Conservation (phyloP, 2,888 invertebrate genomes). For the Philopedon plagiatum region DNA sequence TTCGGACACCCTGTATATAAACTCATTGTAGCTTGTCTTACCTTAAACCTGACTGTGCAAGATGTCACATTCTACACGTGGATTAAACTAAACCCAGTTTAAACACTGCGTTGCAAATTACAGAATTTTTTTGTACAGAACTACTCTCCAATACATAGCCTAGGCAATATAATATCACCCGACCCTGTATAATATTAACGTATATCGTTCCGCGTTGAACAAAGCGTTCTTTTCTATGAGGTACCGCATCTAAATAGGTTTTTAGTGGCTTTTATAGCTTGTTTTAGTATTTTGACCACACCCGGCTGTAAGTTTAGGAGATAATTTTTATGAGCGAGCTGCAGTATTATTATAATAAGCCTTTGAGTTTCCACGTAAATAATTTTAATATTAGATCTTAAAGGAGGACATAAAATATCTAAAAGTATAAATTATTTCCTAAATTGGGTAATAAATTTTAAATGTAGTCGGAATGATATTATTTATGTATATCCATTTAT, state of each 20-base stretch:
- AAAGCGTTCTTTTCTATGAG: neutral
- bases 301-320: neutral
- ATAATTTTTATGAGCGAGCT: constrained; percentile 2
- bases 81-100: no score
- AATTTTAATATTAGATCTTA: neutral
- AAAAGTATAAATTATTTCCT: no score
- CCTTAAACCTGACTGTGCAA: no score
- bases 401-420: neutral
- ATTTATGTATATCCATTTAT: no score
- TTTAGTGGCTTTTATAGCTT: constrained; percentile 15
- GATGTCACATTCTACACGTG: no score
- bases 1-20: no score
- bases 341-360: constrained; percentile 7
- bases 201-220: neutral
- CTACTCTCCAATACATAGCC: no score
- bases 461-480: neutral
- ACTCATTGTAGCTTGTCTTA: no score
- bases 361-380: neutral
- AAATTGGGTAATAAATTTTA: neutral
- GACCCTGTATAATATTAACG: neutral
- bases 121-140: no score
- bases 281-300: constrained; percentile 10
- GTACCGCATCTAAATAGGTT: constrained; percentile 9
- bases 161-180: neutral
- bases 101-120: no score